phyloP scores from a whole-genome alignment of 2,113 vertebrate species.

The Hemichromis elongatus region DNA sequence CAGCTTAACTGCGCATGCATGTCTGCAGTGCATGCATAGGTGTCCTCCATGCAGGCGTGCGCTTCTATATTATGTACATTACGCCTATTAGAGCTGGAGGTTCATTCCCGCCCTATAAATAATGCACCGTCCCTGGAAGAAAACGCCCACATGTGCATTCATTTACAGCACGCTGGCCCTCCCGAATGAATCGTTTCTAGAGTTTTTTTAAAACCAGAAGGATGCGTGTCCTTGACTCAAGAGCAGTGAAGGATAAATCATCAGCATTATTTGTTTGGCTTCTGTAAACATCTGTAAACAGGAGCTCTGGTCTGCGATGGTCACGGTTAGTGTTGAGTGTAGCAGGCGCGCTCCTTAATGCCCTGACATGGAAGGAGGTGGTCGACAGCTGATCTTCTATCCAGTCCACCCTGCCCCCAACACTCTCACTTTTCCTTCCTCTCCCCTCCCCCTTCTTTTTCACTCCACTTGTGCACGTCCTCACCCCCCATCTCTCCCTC shows the following conservation, averaged over 20 bases:
- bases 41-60: not conserved
- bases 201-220: not conserved
- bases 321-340: not conserved
- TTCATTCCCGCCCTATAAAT: slow-evolving; percentile 33
- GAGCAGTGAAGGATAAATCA: not conserved
- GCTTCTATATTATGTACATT: not conserved
- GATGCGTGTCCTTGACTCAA: slow-evolving; percentile 31
- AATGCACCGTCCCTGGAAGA: not conserved
- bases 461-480: not conserved
- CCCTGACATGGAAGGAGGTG: not conserved
- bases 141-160: not conserved
- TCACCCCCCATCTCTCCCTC: not conserved
- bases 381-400: slow-evolving; percentile 2
- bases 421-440: slow-evolving; percentile 16
- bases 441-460: slow-evolving; percentile 15
- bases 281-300: not conserved
- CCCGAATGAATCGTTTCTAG: not conserved
- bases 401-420: slow-evolving; percentile 10
- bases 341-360: not conserved
- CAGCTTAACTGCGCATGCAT: not conserved
- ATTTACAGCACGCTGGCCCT: not conserved
- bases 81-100: not conserved
- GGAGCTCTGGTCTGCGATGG: not conserved
- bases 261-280: not conserved
- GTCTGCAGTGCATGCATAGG: not conserved